These are phyloP conservation scores for Baryphthengus martii DNA, from an alignment of 2,113 vertebrate species.

Conservation along the genomic window DNA sequence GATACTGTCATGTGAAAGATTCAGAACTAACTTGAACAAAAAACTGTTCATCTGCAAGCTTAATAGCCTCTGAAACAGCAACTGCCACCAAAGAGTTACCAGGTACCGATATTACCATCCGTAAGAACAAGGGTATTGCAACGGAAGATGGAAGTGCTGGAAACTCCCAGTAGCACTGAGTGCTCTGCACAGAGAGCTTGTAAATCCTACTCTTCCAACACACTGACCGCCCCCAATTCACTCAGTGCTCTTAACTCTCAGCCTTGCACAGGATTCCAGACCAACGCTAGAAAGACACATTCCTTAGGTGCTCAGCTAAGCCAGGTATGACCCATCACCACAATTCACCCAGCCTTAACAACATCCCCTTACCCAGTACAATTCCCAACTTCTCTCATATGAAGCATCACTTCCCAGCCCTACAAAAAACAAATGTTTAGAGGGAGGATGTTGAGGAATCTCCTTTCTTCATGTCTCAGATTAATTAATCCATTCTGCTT, in stretches of 20 bases:
- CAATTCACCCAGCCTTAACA: not conserved
- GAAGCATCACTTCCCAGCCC: not conserved
- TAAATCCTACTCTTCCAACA: not conserved
- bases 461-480: not conserved
- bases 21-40: conserved; percentile 25
- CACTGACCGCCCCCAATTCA: not conserved
- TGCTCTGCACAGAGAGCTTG: not conserved
- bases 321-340: not conserved
- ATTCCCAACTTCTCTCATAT: not conserved
- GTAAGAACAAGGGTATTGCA: not conserved
- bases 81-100: not conserved
- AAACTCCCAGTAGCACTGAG: not conserved
- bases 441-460: not conserved
- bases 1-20: conserved; percentile 37
- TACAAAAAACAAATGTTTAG: not conserved
- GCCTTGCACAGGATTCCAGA: not conserved
- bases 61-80: conserved; percentile 33
- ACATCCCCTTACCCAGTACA: not conserved
- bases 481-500: not conserved
- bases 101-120: not conserved
- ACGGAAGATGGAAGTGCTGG: not conserved
- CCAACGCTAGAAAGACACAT: not conserved
- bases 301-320: not conserved
- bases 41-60: conserved; percentile 25
- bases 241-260: not conserved